A percentile compares a stretch with the other conserved stretches of the same genome.
Evolutionary conservation across 2,113 vertebrate genomes (phyloP).

Genomic region (Podarcis cretensis): DNA sequence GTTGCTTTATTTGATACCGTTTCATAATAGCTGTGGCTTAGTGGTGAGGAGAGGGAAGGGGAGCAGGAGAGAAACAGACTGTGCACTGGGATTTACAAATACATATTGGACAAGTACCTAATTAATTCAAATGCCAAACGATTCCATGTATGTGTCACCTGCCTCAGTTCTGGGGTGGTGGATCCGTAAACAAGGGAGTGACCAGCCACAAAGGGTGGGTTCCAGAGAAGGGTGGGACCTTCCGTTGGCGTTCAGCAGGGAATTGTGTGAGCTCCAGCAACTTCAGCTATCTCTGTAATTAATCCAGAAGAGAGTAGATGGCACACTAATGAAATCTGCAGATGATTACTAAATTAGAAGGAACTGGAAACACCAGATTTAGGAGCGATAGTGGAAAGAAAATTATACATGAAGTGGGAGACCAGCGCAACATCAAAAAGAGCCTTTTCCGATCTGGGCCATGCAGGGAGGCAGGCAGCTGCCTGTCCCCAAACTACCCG

Average conservation of each 20-base stretch:
- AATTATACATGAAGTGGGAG: neutral
- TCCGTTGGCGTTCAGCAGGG: neutral
- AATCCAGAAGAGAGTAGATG: slow-evolving; percentile 18
- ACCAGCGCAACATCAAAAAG: neutral
- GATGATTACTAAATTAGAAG: slow-evolving; percentile 10
- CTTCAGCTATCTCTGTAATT: slow-evolving; percentile 36
- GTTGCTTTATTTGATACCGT: neutral
- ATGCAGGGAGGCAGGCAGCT: neutral
- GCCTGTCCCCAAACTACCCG: slow-evolving; percentile 11
- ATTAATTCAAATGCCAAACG: neutral
- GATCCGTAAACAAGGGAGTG: neutral
- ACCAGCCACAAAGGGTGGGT: slow-evolving; percentile 2
- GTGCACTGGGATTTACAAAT: neutral
- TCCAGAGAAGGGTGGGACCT: neutral
- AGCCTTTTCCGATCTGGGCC: neutral
- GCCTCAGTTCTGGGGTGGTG: neutral
- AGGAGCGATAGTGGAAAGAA: slow-evolving; percentile 12
- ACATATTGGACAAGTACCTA: slow-evolving; percentile 8
- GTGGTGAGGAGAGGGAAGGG: neutral
- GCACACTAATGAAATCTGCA: slow-evolving; percentile 18
- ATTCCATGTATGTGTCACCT: neutral
- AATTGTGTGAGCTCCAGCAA: slow-evolving; percentile 16
- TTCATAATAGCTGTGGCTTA: neutral
- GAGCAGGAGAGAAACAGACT: neutral
- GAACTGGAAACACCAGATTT: neutral